Evolutionary conservation across 2,113 vertebrate species (phyloP).

Genomic region (Crocuta crocuta): DNA sequence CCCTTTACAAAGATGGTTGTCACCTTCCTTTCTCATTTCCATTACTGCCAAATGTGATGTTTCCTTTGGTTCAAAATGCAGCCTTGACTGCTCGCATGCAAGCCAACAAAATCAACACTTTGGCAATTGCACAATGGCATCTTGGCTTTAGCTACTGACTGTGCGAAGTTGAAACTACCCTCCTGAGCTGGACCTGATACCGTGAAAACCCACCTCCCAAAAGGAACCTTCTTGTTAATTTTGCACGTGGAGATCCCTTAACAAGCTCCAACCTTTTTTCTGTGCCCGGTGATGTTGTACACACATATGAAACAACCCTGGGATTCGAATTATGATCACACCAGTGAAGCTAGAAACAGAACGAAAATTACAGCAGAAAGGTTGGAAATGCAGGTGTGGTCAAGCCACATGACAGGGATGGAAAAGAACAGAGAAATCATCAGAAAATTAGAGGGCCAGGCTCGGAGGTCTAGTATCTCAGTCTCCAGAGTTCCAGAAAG

Average conservation of each 20-base stretch:
- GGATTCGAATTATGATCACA: not conserved
- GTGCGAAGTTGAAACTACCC: not conserved
- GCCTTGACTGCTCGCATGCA: not conserved
- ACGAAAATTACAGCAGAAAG: not conserved
- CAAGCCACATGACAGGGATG: not conserved
- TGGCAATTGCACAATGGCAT: not conserved
- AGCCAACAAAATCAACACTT: not conserved
- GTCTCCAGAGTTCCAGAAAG: not conserved
- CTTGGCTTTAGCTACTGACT: not conserved
- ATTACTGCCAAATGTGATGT: not conserved
- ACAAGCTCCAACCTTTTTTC: not conserved
- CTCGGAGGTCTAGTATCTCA: not conserved
- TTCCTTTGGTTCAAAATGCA: not conserved
- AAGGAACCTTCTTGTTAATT: not conserved
- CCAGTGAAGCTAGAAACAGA: not conserved
- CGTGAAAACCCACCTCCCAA: not conserved
- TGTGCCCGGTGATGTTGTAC: not conserved
- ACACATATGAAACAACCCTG: not conserved
- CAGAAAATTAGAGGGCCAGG: not conserved
- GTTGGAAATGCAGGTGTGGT: not conserved
- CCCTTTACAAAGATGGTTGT: not conserved
- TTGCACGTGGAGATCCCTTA: not conserved
- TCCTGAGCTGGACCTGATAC: not conserved
- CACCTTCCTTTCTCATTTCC: not conserved
- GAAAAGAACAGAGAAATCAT: conserved; percentile 29